Evolutionary conservation across 2,113 vertebrate genomes (phyloP), one percentile per base, ranked within the genome.

Genomic region (Neogobius melanostomus): DNA sequence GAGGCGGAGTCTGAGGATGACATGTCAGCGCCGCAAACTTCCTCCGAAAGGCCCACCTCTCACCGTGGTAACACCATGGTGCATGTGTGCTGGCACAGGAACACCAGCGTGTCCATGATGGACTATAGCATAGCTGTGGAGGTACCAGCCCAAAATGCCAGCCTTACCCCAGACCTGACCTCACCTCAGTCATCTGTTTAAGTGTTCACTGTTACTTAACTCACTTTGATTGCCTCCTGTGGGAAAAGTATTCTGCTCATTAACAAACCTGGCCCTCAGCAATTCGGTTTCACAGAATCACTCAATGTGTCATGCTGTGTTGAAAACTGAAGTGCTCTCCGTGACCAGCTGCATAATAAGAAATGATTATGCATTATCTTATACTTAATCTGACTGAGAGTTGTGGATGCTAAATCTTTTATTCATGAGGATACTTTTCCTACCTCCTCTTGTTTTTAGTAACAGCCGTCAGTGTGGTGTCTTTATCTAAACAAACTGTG

Each of bases 31-130:
- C 94, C 94, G 5, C 95, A 93, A 77, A 92, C 93, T 68, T 96
- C 95, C 42, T 90, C 95, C 85, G 95, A 98, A 88, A 94, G 92
- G 91, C 94, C 96, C 78, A 86, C 93, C 43, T 94, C 95, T 67
- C 96, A 97, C 89, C 97, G 97, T 83, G 97, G 96, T 91, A 99
- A 99, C 95, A 98, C 97, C 76, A 98, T 96, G 91, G 97, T 97
- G 89, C 97, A 99, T 69, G 98, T 99, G 89, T 99, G 97, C 92
- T 99, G 98, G 97, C 98, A 99, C 87, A 94, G 97, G 90, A 98
- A 95, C 92, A 98, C 97, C 94, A 99, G 96, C 64, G 98, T 99
- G 87, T 98, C 97, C 87, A 96, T 98, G 96, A 89, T 98, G 94
- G 98, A 99, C 94, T 98, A 98, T 93, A 98, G 95, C 92, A 75